Percentiles rank a stretch among this genome's conserved stretches.
phyloP scores from a whole-genome alignment of 2,797 vertebrate genomes.

The Megaceryle alcyon region DNA sequence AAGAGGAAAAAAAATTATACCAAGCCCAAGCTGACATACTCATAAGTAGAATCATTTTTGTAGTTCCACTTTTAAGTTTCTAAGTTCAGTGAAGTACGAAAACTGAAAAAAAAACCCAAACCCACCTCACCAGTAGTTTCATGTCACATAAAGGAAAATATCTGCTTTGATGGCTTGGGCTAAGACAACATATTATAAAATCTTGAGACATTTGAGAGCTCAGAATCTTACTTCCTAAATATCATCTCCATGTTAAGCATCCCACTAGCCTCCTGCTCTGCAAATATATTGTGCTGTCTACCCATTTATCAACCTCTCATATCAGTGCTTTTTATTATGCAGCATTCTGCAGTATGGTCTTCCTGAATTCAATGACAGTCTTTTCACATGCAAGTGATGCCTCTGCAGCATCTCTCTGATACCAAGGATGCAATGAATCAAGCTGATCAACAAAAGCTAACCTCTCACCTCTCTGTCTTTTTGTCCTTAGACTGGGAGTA shows the following conservation, averaged over 20 bases:
- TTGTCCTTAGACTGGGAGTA: neutral
- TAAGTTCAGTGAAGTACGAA: neutral
- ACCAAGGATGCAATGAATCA: neutral
- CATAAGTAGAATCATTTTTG: neutral
- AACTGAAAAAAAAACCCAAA: neutral
- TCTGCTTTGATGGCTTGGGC: neutral
- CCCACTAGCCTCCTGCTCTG: neutral
- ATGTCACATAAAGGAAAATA: neutral
- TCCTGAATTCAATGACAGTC: neutral
- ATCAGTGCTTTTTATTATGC: neutral
- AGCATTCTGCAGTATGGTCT: neutral
- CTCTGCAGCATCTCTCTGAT: neutral
- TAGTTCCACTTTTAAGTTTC: neutral
- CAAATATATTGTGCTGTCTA: neutral
- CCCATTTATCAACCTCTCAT: neutral
- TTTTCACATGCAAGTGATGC: neutral
- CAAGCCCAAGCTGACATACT: neutral
- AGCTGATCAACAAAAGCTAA: neutral
- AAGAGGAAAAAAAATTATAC: neutral
- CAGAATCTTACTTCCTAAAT: neutral
- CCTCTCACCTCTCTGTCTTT: neutral
- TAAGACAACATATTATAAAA: neutral
- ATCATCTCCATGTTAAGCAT: neutral
- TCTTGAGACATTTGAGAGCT: neutral
- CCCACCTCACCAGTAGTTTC: neutral